Evolutionary conservation across 2,797 vertebrate species (phyloP).

Genomic region (Austrolebias charrua): DNA sequence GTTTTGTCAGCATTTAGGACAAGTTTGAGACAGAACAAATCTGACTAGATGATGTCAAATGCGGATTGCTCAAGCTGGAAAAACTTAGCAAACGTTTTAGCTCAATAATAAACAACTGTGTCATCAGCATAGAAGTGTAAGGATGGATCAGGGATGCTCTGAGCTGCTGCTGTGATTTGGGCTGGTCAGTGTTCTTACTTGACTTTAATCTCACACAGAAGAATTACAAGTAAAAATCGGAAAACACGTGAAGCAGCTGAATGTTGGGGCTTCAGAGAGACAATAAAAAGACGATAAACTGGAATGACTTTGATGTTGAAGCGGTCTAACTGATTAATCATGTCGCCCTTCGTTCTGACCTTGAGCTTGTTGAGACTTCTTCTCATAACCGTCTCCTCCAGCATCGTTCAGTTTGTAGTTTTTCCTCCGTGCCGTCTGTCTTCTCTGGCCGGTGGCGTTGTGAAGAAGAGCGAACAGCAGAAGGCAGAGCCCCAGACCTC

Average conservation of each 20-base stretch:
- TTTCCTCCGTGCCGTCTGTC: constrained; percentile 68
- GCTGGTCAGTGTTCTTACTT: not conserved
- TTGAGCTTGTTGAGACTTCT: constrained; percentile 24
- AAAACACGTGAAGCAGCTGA: not conserved
- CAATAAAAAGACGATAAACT: not conserved
- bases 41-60: no score
- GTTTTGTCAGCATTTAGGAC: no score
- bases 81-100: no score
- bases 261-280: not conserved
- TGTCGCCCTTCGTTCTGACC: not conserved
- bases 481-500: constrained; percentile 67
- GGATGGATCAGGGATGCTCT: not conserved
- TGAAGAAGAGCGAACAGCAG: constrained; percentile 72
- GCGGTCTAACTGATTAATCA: no score
- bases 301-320: no score
- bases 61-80: no score
- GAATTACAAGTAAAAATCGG: not conserved
- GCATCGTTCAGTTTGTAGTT: constrained; percentile 67
- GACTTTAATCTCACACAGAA: not conserved
- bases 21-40: no score
- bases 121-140: no score
- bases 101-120: no score
- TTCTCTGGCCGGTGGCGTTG: constrained; percentile 74
- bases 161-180: not conserved
- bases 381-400: constrained; percentile 57